Evolutionary conservation across 2,888 invertebrate genomes (phyloP).

Genomic region (Troides helena): DNA sequence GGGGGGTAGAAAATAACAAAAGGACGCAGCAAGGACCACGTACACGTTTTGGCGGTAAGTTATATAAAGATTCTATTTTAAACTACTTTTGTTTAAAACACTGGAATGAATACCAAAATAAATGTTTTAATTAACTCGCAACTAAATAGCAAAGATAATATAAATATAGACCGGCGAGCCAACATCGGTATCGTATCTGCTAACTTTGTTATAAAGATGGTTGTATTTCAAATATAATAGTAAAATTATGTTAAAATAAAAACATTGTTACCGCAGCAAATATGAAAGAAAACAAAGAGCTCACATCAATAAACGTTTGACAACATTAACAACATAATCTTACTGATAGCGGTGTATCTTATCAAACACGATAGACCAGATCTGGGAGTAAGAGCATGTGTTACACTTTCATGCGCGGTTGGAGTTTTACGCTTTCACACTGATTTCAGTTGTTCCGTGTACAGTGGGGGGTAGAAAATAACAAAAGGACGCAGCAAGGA

Average conservation of each 20-base stretch:
- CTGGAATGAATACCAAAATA: too few species aligned
- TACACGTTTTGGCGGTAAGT: constrained; percentile 23
- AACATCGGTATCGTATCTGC: background rate
- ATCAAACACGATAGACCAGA: constrained; percentile 32
- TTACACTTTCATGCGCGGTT: constrained; percentile 32
- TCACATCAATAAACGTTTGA: constrained; percentile 13
- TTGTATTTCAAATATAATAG: background rate
- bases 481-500: constrained; percentile 3
- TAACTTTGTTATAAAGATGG: background rate
- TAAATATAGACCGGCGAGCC: background rate
- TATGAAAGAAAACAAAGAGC: constrained; percentile 10
- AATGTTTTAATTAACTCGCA: too few species aligned
- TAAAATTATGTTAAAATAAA: background rate
- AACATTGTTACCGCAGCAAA: constrained; percentile 9
- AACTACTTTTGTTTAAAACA: too few species aligned
- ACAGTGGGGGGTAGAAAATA: background rate
- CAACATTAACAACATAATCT: constrained; percentile 30
- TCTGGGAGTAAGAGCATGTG: constrained; percentile 32
- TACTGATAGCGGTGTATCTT: constrained; percentile 34
- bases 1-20: background rate
- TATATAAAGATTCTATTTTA: background rate
- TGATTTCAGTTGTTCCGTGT: background rate
- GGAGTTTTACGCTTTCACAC: constrained; percentile 14
- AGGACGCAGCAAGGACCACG: constrained; percentile 10
- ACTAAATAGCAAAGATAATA: too few species aligned